Evolutionary conservation across 2,888 invertebrate species (phyloP).

Genomic region (Lampropteryx suffumata): DNA sequence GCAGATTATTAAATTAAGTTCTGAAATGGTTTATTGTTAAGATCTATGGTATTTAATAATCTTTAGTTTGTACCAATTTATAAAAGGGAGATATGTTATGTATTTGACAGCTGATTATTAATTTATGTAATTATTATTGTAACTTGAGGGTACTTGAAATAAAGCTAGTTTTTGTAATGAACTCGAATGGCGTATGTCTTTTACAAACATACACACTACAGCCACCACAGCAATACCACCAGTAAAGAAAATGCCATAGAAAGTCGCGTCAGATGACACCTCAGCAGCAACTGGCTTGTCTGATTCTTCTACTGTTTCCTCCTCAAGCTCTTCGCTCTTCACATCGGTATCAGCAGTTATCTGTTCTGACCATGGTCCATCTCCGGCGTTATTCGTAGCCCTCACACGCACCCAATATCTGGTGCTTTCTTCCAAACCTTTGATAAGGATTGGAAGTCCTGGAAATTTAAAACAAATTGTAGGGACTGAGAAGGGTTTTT

Average conservation of each 20-base stretch:
- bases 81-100: too few relatives aligned
- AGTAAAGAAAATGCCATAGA: slow-evolving; percentile 64
- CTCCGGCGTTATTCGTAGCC: slow-evolving; percentile 53
- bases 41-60: too few relatives aligned
- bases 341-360: slow-evolving; percentile 36
- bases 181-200: too few relatives aligned
- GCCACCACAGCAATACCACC: slow-evolving; percentile 55
- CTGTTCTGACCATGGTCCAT: slow-evolving; percentile 56
- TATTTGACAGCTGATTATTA: too few relatives aligned
- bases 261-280: slow-evolving; percentile 34
- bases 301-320: slow-evolving; percentile 25
- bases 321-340: slow-evolving; percentile 18
- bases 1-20: too few relatives aligned
- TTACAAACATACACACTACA: slow-evolving; percentile 56
- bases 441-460: slow-evolving; percentile 44
- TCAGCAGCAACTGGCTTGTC: slow-evolving; percentile 21
- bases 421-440: slow-evolving; percentile 48
- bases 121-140: too few relatives aligned
- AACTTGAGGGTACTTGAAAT: too few relatives aligned
- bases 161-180: too few relatives aligned
- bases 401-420: slow-evolving; percentile 59
- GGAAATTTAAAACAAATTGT: not conserved
- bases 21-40: too few relatives aligned
- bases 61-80: too few relatives aligned
- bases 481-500: too few relatives aligned